Conservation (phyloP, 2,888 invertebrate species). For the Sarcophaga carnaria region DNA sequence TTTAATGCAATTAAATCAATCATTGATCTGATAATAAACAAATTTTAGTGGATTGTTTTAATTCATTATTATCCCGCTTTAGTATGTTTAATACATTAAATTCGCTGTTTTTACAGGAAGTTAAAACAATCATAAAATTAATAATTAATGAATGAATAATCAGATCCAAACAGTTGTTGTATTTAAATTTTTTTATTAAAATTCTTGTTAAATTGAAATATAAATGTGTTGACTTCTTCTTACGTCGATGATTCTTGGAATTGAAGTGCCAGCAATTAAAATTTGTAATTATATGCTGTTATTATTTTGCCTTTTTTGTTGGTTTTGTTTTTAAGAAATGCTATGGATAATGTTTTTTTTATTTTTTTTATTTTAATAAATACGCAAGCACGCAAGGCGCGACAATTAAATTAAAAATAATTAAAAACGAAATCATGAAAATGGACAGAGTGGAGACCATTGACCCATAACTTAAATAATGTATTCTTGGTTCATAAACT, state of each 20-base stretch:
- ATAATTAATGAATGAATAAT: not conserved
- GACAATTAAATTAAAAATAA: conserved; percentile 81
- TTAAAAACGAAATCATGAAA: conserved; percentile 79
- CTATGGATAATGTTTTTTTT: conserved; percentile 31
- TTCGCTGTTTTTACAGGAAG: not conserved
- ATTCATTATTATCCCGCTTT: not conserved
- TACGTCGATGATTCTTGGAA: conserved; percentile 41
- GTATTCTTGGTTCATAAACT: conserved; percentile 47
- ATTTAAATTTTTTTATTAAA: too few relatives aligned
- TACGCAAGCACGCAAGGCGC: conserved; percentile 78
- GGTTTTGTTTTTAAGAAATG: conserved; percentile 6
- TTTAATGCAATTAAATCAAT: too few relatives aligned
- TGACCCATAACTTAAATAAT: conserved; percentile 68
- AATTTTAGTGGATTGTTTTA: too few relatives aligned
- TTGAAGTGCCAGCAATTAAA: conserved; percentile 16
- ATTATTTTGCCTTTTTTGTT: not conserved
- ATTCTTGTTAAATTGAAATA: too few relatives aligned
- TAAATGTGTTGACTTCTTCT: conserved; percentile 10
- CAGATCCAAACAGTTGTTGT: not conserved
- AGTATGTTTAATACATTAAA: not conserved
- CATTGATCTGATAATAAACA: too few relatives aligned
- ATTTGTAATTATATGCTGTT: conserved; percentile 3
- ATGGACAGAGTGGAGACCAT: conserved; percentile 74
- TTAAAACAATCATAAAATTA: not conserved
- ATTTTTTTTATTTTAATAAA: conserved; percentile 64